A percentile compares a stretch with the other conserved stretches of the same genome.
Conservation (phyloP, 2,888 invertebrate species). For the Phytoseiulus persimilis region DNA sequence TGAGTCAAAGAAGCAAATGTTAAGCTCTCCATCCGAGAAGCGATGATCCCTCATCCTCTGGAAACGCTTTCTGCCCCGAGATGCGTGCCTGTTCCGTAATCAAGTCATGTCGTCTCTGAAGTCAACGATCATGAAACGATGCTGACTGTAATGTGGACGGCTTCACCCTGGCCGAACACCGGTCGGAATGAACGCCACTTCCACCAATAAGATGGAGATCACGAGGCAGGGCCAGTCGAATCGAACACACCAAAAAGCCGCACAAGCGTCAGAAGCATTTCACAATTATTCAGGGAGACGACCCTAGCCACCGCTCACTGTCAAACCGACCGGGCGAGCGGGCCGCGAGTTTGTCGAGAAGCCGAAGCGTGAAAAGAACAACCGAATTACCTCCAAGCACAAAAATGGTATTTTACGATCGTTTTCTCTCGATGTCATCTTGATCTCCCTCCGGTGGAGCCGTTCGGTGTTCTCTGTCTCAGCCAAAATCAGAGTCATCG, state of each 20-base stretch:
- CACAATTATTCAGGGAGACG: not conserved
- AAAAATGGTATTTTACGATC: not conserved
- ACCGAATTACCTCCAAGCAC: not conserved
- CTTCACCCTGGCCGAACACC: not conserved
- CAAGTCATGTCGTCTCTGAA: not conserved
- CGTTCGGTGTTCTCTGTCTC: not conserved
- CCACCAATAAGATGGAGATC: not conserved
- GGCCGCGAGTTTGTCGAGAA: not conserved
- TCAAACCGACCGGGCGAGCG: not conserved
- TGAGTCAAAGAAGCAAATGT: not conserved
- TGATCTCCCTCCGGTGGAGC: not conserved
- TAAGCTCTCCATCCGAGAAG: not conserved
- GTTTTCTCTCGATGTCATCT: not conserved
- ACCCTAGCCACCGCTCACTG: not conserved
- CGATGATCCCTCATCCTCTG: constrained; percentile 5
- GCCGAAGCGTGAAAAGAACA: not conserved
- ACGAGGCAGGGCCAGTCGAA: not conserved
- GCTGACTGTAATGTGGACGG: not conserved
- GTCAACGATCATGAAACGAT: not conserved
- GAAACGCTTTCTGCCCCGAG: not conserved
- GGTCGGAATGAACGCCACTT: not conserved
- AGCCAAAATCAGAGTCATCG: no score
- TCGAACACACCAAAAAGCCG: not conserved
- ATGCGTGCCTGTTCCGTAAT: not conserved
- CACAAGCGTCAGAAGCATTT: not conserved